These are phyloP conservation scores for Colletes latitarsis DNA, from an alignment of 1,140 invertebrate genomes.

Conservation along the genomic window DNA sequence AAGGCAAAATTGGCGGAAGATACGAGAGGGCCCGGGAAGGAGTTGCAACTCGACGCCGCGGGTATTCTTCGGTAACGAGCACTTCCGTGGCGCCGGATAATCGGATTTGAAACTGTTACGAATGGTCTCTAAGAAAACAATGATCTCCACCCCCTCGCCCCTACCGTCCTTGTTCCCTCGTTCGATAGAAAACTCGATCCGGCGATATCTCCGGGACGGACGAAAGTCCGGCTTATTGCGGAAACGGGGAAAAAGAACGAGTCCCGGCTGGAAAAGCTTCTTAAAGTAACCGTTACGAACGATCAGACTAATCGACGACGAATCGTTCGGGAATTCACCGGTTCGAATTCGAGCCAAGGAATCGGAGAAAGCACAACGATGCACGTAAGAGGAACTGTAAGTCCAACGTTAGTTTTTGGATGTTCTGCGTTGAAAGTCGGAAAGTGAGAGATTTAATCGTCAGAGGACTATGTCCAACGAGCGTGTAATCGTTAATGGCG, in stretches of 20 bases:
- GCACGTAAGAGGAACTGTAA: no score
- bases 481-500: no score
- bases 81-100: slow-evolving; percentile 33
- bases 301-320: no score
- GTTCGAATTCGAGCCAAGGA: no score
- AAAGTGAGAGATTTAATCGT: no score
- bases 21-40: neutral
- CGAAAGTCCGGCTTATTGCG: slow-evolving; percentile 15
- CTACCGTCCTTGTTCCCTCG: no score
- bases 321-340: no score
- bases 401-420: no score
- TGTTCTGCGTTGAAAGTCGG: no score
- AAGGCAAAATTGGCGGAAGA: slow-evolving; percentile 32
- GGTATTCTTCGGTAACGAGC: slow-evolving; percentile 57
- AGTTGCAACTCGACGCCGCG: slow-evolving; percentile 12
- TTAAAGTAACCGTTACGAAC: slow-evolving; percentile 6
- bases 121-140: slow-evolving; percentile 60
- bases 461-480: no score
- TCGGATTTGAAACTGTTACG: slow-evolving; percentile 66
- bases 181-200: neutral
- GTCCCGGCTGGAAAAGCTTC: slow-evolving; percentile 29
- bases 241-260: neutral
- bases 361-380: no score
- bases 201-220: neutral
- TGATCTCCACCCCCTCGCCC: slow-evolving; percentile 10